Evolutionary conservation across 2,113 vertebrate species (phyloP).

Genomic region (Bubo bubo): DNA sequence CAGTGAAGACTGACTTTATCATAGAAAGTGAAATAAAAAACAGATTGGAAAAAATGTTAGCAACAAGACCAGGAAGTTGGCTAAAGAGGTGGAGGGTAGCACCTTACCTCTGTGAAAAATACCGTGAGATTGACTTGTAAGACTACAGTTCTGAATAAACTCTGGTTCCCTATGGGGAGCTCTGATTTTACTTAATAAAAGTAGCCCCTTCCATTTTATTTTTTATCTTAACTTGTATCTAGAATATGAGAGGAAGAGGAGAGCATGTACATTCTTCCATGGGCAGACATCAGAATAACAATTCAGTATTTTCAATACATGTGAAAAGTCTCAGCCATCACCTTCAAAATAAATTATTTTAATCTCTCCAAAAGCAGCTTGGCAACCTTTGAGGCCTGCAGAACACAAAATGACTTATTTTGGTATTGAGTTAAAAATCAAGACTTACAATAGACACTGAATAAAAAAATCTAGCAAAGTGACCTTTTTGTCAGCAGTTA

Average conservation of each 20-base stretch:
- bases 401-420: not conserved
- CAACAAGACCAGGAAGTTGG: not conserved
- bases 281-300: not conserved
- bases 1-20: not conserved
- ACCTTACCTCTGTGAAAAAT: not conserved
- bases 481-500: slow-evolving; percentile 33
- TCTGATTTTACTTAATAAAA: not conserved
- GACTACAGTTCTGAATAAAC: not conserved
- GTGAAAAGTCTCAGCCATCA: not conserved
- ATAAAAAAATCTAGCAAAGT: slow-evolving; percentile 32
- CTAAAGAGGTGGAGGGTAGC: not conserved
- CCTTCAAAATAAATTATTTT: slow-evolving; percentile 26
- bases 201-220: not conserved
- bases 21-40: not conserved
- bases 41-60: not conserved
- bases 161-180: not conserved
- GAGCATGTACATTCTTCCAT: not conserved
- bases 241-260: not conserved
- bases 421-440: slow-evolving; percentile 22
- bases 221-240: not conserved
- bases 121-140: not conserved
- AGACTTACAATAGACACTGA: not conserved
- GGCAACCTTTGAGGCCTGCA: not conserved
- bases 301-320: not conserved
- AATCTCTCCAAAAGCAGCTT: not conserved